phyloP scores from a whole-genome alignment of 2,888 invertebrate genomes.

The Copidosoma aretas region DNA sequence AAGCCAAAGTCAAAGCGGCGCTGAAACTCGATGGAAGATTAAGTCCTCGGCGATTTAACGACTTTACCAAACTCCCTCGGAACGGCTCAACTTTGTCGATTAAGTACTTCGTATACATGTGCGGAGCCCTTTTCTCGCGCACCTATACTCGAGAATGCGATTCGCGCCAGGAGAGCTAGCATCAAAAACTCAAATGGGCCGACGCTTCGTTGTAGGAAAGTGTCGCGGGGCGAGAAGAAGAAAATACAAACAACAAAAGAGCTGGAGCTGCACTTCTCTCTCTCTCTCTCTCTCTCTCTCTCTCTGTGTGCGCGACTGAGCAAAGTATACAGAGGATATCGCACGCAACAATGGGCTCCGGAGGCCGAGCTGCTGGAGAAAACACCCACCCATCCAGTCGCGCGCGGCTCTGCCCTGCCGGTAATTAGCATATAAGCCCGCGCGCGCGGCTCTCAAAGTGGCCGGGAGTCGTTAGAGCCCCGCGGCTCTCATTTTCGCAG shows the following conservation, averaged over 20 bases:
- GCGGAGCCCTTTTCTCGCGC: too few species aligned
- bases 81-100: constrained; percentile 34
- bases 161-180: too few species aligned
- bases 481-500: neutral
- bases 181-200: too few species aligned
- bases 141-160: too few species aligned
- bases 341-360: neutral
- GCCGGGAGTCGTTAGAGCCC: constrained; percentile 23
- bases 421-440: neutral
- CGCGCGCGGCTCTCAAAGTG: neutral
- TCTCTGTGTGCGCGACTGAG: too few species aligned
- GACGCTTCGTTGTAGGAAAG: too few species aligned
- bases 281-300: too few species aligned
- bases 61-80: constrained; percentile 28
- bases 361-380: neutral
- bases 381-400: neutral
- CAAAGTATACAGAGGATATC: too few species aligned
- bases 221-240: too few species aligned
- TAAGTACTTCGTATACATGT: constrained; percentile 10
- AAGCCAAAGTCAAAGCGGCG: constrained; percentile 14
- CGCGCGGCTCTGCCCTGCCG: neutral
- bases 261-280: too few species aligned
- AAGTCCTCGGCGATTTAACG: constrained; percentile 39
- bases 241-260: too few species aligned
- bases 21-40: constrained; percentile 41